Evolutionary conservation across 2,113 vertebrate genomes (phyloP), one percentile per base, ranked within the genome.

Genomic region (Pipa parva): DNA sequence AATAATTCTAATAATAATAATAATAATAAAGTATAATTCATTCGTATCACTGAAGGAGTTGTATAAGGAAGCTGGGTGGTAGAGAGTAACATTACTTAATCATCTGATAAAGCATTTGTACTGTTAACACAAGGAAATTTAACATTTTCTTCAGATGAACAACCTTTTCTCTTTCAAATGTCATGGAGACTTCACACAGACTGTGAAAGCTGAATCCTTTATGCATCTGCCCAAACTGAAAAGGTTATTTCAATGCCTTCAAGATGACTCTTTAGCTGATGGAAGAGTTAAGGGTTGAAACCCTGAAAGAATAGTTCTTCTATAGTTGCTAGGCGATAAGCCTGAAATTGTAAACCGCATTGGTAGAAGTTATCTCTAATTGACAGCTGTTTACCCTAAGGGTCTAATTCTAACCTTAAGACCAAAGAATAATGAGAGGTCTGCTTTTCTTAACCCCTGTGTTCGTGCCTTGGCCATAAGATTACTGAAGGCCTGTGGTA

Each of bases 371-470:
- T 94, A 90, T 93, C 93, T 87, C 91, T 97, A 95, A 97, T 93
- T 97, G 95, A 96, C 93, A 97, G 95, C 94, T 93, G 92, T 91
- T 92, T 89, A 90, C 92, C 93, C 92, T 90, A 79, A 88, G 93
- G 93, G 92, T 89, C 93, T 90, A 84, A 89, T 90, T 91, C 89
- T 92, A 94, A 95, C 94, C 93, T 91, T 79, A 82, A 84, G 90
- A 89, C 92, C 91, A 81, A 81, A 80, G 80, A 84, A 86, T 92
- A 93, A 95, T 92, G 90, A 90, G 87, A 92, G 92, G 92, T 89
- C 92, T 93, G 88, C 78, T 84, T 86, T 89, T 83, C 84, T 79
- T 92, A 89, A 84, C 89, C 91, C 88, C 88, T 79, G 80, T 81
- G 80, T 79, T 82, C 80, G 80, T 85, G 86, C 81, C 45, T 66